phyloP scores from a whole-genome alignment of 2,113 vertebrate genomes.

The Miniopterus natalensis region DNA sequence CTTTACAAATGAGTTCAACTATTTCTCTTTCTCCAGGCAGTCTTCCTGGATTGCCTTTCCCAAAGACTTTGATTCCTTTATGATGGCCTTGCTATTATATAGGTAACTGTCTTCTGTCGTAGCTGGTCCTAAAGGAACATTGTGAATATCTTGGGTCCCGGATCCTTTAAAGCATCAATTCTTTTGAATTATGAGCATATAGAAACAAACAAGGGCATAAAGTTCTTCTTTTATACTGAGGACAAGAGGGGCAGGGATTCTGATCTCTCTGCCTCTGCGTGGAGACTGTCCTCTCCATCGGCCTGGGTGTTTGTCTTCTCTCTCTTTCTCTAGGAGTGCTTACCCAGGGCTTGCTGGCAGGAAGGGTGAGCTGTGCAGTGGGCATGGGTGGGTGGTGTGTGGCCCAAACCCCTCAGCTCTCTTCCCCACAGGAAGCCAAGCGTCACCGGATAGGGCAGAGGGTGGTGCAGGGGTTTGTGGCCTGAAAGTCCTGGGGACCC shows the following conservation, averaged over 20 bases:
- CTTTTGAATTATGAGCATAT: slow-evolving; percentile 15
- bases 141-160: not conserved
- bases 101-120: not conserved
- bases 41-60: not conserved
- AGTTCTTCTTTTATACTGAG: not conserved
- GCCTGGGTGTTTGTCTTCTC: no score
- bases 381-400: not conserved
- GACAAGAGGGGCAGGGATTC: not conserved
- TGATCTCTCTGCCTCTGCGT: not conserved
- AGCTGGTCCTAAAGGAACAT: not conserved
- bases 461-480: not conserved
- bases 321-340: not conserved
- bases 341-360: not conserved
- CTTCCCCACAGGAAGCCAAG: not conserved
- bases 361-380: not conserved
- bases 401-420: not conserved
- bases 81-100: not conserved
- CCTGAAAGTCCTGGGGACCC: not conserved
- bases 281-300: not conserved
- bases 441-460: not conserved
- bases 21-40: not conserved
- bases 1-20: slow-evolving; percentile 26
- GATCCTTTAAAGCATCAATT: not conserved
- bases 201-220: not conserved
- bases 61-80: slow-evolving; percentile 15